Percentiles rank a stretch among this genome's conserved stretches.
phyloP scores from a whole-genome alignment of 2,113 vertebrate genomes.

The Phylloscopus trochilus region DNA sequence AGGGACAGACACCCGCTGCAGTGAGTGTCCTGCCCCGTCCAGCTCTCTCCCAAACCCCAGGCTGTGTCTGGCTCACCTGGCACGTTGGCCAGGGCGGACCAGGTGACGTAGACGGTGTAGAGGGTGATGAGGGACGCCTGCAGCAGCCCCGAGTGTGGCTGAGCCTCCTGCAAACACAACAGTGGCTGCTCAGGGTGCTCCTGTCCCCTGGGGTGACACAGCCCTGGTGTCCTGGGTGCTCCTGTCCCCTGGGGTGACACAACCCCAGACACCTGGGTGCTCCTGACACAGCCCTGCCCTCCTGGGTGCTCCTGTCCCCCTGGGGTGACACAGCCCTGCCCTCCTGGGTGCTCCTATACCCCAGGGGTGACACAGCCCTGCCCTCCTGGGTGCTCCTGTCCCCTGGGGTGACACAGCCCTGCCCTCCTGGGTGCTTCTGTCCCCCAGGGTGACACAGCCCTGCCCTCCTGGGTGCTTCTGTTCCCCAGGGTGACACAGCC shows the following conservation, averaged over 20 bases:
- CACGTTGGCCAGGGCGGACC: slow-evolving; percentile 92
- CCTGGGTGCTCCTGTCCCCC: neutral
- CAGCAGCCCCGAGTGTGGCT: slow-evolving; percentile 92
- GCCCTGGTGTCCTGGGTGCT: fast-evolving
- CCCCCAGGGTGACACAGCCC: no score
- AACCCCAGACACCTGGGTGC: neutral
- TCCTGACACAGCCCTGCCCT: fast-evolving
- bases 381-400: neutral
- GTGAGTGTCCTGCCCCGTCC: neutral
- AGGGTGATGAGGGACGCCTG: slow-evolving; percentile 91
- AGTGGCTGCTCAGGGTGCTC: fast-evolving
- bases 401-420: neutral
- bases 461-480: no score
- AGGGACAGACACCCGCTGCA: neutral
- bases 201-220: neutral
- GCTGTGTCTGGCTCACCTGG: slow-evolving; percentile 76
- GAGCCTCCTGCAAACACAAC: slow-evolving; percentile 76
- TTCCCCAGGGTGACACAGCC: no score
- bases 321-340: fast-evolving
- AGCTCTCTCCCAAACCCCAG: neutral
- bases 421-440: no score
- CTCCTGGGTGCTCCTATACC: neutral
- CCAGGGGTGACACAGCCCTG: fast-evolving
- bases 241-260: neutral
- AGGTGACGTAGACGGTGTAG: slow-evolving; percentile 94